Evolutionary conservation across 2,113 vertebrate species (phyloP), one percentile per base, ranked within the genome.

Genomic region (Polypterus bichir): DNA sequence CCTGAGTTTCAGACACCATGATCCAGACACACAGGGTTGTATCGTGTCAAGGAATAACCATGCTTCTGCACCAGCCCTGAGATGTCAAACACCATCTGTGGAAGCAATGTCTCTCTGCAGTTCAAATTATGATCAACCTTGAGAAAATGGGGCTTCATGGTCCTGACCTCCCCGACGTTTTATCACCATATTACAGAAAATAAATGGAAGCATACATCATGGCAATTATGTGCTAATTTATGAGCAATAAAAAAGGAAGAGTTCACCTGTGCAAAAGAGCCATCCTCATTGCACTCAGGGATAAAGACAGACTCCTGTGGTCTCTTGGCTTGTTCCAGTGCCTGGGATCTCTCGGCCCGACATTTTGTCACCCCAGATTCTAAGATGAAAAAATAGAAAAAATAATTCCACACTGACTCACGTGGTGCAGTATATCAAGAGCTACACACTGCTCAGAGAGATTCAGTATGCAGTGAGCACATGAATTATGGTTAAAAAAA

Each of bases 271-370:
- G 91, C 88, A 59, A 93, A 99, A 3, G 95, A 93, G 62, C 96
- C 96, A 7, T 98, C 96, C 62, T 97, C 93, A 1, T 83, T 88
- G 79, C 96, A 99, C 71, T 98, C 92, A 1, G 96, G 96, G 77
- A 98, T 82, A 68, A 99, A 99, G 67, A 91, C 92, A 51, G 93
- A 88, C 81, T 97, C 94, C 78, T 92, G 96, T 3, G 94, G 92
- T 66, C 88, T 90, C 75, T 91, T 86, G 64, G 88, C 91, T 60
- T 90, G 91, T 68, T 97, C 93, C 73, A 95, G 66, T 2, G 94
- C 95, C 77, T 93, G 91, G 70, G 78, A 81, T 73, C 95, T 88
- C 71, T 98, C 95, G 68, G 82, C 65, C 7, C 82, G 88, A 74
- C 96, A 99, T 74, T 96, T 97, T 59, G 91, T 94, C 80, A 92